Conservation (phyloP, 2,113 vertebrate genomes). For the Periophthalmodon schlosseri region DNA sequence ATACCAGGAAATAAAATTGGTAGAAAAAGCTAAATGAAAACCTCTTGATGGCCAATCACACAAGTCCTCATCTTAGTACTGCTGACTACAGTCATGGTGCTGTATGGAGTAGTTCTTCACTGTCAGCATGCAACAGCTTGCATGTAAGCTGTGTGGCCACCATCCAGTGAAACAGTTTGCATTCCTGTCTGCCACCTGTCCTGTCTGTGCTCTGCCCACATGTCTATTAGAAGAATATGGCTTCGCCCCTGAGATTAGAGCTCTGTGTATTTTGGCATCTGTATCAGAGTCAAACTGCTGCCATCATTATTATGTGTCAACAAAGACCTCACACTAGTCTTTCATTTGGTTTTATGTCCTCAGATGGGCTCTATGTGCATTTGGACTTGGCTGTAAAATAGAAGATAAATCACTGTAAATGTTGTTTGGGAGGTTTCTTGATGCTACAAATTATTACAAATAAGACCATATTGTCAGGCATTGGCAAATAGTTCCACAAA, state of each 20-base stretch:
- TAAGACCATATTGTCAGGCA: background rate
- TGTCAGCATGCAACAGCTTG: slow-evolving; percentile 55
- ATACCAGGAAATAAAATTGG: slow-evolving; percentile 24
- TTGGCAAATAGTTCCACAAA: slow-evolving; percentile 5
- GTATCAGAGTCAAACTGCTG: slow-evolving; percentile 31
- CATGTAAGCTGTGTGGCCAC: slow-evolving; percentile 41
- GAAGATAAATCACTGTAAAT: slow-evolving; percentile 29
- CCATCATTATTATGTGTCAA: slow-evolving; percentile 32
- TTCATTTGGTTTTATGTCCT: slow-evolving; percentile 18
- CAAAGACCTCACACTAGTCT: slow-evolving; percentile 1
- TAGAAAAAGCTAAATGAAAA: slow-evolving; percentile 40
- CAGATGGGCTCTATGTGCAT: slow-evolving; percentile 2
- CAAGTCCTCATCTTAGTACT: slow-evolving; percentile 17
- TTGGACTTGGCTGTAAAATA: background rate
- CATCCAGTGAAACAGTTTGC: slow-evolving; percentile 51
- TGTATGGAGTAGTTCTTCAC: slow-evolving; percentile 32
- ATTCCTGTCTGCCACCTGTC: slow-evolving; percentile 50
- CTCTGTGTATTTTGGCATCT: slow-evolving; percentile 38
- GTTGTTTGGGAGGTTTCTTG: background rate
- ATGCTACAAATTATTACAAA: background rate
- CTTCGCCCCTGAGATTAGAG: slow-evolving; percentile 42
- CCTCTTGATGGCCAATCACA: slow-evolving; percentile 15
- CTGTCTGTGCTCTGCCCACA: slow-evolving; percentile 43
- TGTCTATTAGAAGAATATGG: slow-evolving; percentile 50
- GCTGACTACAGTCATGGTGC: slow-evolving; percentile 23